Percentiles rank a stretch among this genome's conserved stretches.
phyloP scores from a whole-genome alignment of 2,888 invertebrate genomes.

The Idaea dimidiata region DNA sequence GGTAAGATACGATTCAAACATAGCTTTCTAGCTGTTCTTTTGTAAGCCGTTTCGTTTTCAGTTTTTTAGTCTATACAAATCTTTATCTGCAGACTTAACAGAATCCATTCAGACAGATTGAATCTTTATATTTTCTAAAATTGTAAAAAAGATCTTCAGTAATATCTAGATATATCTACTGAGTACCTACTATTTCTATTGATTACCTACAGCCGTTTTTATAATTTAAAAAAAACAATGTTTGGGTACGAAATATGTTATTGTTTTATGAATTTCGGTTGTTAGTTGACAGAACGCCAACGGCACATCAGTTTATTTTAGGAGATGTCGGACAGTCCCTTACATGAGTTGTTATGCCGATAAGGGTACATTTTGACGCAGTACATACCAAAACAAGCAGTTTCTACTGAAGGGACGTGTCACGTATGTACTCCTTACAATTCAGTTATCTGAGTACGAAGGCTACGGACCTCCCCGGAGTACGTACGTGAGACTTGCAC shows the following conservation, averaged over 20 bases:
- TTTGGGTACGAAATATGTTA: neutral
- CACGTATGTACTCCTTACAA: slow-evolving; percentile 37
- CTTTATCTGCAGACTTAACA: neutral
- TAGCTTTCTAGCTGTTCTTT: neutral
- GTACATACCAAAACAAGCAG: slow-evolving; percentile 2
- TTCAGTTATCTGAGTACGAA: slow-evolving; percentile 43
- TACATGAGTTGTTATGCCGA: neutral
- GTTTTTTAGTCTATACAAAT: neutral
- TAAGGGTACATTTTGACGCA: slow-evolving; percentile 1
- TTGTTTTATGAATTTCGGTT: neutral
- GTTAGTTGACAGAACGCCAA: neutral
- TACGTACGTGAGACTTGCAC: slow-evolving; percentile 45
- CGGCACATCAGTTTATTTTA: neutral
- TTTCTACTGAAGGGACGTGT: slow-evolving; percentile 9
- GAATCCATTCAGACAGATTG: neutral
- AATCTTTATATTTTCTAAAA: neutral
- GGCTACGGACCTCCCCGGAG: slow-evolving; percentile 34
- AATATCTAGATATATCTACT: neutral
- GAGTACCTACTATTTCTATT: neutral
- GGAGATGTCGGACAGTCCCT: neutral
- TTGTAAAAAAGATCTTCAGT: neutral
- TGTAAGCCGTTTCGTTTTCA: neutral
- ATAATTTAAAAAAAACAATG: neutral
- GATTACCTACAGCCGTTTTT: neutral
- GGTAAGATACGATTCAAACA: neutral